Base-by-base conservation (phyloP, 1,140 invertebrate species). In the Zaprionus lachaisei region DNA sequence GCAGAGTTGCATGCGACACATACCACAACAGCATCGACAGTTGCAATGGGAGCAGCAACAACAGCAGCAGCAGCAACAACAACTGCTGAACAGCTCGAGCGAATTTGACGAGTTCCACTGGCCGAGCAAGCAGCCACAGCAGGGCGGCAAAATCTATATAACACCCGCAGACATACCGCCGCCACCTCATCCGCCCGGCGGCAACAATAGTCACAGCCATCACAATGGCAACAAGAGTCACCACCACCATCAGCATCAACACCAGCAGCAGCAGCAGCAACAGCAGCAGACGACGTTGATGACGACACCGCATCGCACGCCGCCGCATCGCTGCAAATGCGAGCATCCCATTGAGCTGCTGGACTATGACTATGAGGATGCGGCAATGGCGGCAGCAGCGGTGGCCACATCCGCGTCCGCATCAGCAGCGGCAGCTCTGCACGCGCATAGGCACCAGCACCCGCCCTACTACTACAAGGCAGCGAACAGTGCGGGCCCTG, bases 161-260 rank as follows among this genome's bases (percentile, higher is more conserved):
- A 91, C 90, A 77, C 90, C 90, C 60, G 80, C 85, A 71, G 90
- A 92, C 51, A 92, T 92, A 68, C 90, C 90, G 65, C 90, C 90
- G 28, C 90, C 90, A n/a, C 90, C 83, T 3, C 83, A 86, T 44
- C 83, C 90, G 12, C 90, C 90, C 63, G 62, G 37, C 57, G 28
- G 49, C 68, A 68, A 66, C 71, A 74, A 73, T 61, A 74, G 56
- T 60, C 62, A 74, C 11, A 74, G 65, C 28, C 71, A 68, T 57
- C 54, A 74, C 71, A 73, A 72, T 63, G 70, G 69, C 74, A 73
- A 72, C 74, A 77, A 72, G 54, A 73, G 58, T 47, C 26, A 62
- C 37, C 71, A 73, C 44, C 64, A 66, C 14, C 70, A 57, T 5
- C 60, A 72, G 2, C 58, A 34, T 1, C 73, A 64, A 17, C 68